Conservation (phyloP, 1,140 invertebrate species). For the Asbolus verrucosus region DNA sequence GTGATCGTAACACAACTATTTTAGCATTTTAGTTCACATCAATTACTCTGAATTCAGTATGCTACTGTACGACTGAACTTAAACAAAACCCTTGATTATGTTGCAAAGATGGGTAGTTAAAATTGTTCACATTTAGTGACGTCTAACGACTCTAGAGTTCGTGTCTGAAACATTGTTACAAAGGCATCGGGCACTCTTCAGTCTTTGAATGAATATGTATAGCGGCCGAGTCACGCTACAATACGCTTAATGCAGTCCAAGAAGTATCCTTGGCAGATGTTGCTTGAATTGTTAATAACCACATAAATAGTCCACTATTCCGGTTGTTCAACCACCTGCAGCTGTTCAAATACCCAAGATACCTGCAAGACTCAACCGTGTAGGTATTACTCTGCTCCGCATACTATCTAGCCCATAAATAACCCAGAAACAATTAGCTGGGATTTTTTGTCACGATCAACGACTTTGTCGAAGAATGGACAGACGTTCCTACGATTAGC, state of each 20-base stretch:
- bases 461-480: constrained; percentile 32
- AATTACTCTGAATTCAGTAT: too few relatives aligned
- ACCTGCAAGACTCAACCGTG: constrained; percentile 32
- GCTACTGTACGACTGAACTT: too few relatives aligned
- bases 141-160: too few relatives aligned
- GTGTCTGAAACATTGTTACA: too few relatives aligned
- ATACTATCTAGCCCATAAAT: constrained; percentile 35
- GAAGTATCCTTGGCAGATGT: constrained; percentile 41
- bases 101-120: too few relatives aligned
- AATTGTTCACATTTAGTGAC: too few relatives aligned
- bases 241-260: constrained; percentile 2
- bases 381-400: constrained; percentile 23
- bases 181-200: too few relatives aligned
- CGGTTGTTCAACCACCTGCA: constrained; percentile 45
- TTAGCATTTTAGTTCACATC: too few relatives aligned
- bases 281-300: constrained; percentile 37
- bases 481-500: constrained; percentile 29
- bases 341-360: constrained; percentile 36
- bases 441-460: constrained; percentile 25
- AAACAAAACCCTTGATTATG: too few relatives aligned
- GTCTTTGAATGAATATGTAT: too few relatives aligned
- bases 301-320: constrained; percentile 40
- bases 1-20: too few relatives aligned
- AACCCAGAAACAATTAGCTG: constrained; percentile 30
- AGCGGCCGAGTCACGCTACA: too few relatives aligned